These are phyloP conservation scores for Psix sp. DNA, from an alignment of 1,140 invertebrate genomes.

Conservation along the genomic window DNA sequence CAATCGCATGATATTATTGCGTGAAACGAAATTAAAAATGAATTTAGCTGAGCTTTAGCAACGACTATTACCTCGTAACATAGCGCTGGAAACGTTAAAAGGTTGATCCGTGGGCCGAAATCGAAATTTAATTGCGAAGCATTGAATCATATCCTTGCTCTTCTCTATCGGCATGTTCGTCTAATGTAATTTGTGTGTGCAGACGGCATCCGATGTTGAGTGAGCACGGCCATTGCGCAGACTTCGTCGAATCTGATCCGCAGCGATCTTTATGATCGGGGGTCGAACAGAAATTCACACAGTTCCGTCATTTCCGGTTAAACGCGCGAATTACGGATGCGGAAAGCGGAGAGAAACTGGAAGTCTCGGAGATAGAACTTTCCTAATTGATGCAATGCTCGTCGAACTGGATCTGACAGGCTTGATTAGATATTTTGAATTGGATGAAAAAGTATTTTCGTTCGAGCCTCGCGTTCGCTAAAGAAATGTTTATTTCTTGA, in stretches of 20 bases:
- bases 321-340: slow-evolving; percentile 59
- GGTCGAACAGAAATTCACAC: slow-evolving; percentile 61
- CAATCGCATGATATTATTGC: background rate
- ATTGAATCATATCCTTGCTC: slow-evolving; percentile 31
- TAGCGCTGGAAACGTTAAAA: slow-evolving; percentile 14
- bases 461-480: background rate
- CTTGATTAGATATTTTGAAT: slow-evolving; percentile 60
- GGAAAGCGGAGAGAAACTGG: slow-evolving; percentile 60
- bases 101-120: slow-evolving; percentile 3
- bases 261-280: slow-evolving; percentile 59
- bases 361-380: slow-evolving; percentile 62
- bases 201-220: slow-evolving; percentile 50
- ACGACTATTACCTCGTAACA: background rate
- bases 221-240: slow-evolving; percentile 49
- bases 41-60: no score
- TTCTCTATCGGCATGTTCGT: slow-evolving; percentile 16
- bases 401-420: slow-evolving; percentile 48
- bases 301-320: slow-evolving; percentile 63
- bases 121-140: slow-evolving; percentile 53
- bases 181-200: slow-evolving; percentile 55
- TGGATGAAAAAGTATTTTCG: slow-evolving; percentile 32
- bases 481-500: slow-evolving; percentile 8
- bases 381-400: slow-evolving; percentile 58
- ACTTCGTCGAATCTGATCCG: slow-evolving; percentile 52
- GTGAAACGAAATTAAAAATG: no score